Evolutionary conservation across 2,888 invertebrate species (phyloP).

Genomic region (Laspeyria flexula): DNA sequence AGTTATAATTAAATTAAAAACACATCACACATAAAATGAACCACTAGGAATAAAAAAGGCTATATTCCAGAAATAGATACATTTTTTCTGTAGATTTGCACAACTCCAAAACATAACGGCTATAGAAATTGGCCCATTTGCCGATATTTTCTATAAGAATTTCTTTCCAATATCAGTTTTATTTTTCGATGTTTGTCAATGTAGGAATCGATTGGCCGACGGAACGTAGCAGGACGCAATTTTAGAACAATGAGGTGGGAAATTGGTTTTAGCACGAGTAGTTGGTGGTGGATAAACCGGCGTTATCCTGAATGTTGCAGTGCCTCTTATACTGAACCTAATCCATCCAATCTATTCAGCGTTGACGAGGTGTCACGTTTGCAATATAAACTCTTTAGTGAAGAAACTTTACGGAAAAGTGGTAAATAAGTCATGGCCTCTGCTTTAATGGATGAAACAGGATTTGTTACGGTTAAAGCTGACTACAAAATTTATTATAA

Average conservation of each 20-base stretch:
- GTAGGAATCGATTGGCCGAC: constrained; percentile 55
- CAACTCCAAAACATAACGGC: too few species aligned
- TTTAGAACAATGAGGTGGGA: constrained; percentile 77
- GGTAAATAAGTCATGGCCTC: too few species aligned
- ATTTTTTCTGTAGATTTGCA: too few species aligned
- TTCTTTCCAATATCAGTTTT: constrained; percentile 46
- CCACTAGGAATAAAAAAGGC: too few species aligned
- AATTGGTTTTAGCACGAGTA: constrained; percentile 67
- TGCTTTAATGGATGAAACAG: too few species aligned
- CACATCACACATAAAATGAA: too few species aligned
- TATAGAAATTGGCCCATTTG: constrained; percentile 15
- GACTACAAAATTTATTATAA: too few species aligned
- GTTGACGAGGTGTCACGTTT: neutral
- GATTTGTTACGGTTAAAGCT: too few species aligned
- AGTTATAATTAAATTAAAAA: too few species aligned
- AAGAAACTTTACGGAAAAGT: too few species aligned
- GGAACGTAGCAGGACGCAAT: constrained; percentile 64
- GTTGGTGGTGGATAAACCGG: constrained; percentile 32
- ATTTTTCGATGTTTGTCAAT: constrained; percentile 62
- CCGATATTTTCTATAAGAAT: constrained; percentile 24
- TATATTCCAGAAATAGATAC: too few species aligned
- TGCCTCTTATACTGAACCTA: constrained; percentile 29
- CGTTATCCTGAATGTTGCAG: constrained; percentile 22
- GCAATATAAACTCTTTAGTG: neutral
- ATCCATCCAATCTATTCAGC: constrained; percentile 23